Evolutionary conservation across 2,113 vertebrate genomes (phyloP).

Genomic region (Peromyscus leucopus): DNA sequence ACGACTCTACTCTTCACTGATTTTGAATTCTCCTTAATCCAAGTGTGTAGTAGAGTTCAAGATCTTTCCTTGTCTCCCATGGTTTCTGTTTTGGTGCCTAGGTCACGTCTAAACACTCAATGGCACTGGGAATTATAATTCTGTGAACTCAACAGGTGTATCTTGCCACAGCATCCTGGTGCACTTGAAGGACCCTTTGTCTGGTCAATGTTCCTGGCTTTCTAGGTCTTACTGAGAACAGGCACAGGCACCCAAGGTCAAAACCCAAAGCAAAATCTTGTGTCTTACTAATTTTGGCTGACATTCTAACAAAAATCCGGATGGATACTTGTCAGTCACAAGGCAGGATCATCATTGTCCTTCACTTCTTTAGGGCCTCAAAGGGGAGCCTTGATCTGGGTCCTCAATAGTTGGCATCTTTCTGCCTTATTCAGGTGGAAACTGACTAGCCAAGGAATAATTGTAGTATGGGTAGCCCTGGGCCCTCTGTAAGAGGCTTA

Average conservation of each 20-base stretch:
- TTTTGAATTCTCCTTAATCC: not conserved
- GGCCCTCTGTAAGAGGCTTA: not conserved
- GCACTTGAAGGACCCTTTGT: not conserved
- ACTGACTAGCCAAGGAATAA: not conserved
- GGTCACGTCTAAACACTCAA: not conserved
- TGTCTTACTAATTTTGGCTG: not conserved
- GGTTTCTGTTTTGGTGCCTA: not conserved
- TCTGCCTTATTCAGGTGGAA: not conserved
- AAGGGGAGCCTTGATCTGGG: not conserved
- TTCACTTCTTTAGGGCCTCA: not conserved
- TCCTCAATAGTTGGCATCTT: not conserved
- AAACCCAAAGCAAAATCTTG: not conserved
- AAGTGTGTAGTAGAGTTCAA: accelerated
- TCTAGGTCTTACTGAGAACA: not conserved
- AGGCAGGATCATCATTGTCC: not conserved
- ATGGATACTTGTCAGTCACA: not conserved
- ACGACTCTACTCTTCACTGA: not conserved
- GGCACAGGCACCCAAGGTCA: not conserved
- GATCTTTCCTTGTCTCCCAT: not conserved
- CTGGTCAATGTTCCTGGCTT: not conserved
- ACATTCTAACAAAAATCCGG: not conserved
- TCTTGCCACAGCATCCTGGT: too few species aligned
- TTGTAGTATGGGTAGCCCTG: not conserved
- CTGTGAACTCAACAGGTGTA: too few species aligned
- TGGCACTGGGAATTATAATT: not conserved